phyloP scores from a whole-genome alignment of 23 tunicate species.

The Phallusia fumigata region DNA sequence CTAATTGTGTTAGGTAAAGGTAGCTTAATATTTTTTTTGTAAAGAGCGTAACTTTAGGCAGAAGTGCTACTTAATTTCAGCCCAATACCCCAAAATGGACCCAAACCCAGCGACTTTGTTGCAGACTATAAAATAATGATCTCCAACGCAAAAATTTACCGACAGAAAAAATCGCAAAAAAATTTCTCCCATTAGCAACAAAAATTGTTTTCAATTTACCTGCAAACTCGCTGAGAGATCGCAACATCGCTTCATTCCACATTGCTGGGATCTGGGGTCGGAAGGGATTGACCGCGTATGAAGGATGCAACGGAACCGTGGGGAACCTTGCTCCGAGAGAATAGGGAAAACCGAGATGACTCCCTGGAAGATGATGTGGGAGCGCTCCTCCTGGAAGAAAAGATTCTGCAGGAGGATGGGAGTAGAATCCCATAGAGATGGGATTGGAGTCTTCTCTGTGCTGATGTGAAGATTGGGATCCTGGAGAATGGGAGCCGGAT shows the following conservation, averaged over 20 bases:
- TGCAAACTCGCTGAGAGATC: conserved; percentile 43
- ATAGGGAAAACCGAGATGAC: conserved; percentile 17
- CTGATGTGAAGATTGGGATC: neutral
- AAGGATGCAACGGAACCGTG: neutral
- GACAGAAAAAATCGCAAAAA: too few species aligned
- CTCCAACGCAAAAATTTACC: too few species aligned
- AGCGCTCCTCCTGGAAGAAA: neutral
- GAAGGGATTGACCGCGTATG: conserved; percentile 30
- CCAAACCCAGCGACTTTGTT: too few species aligned
- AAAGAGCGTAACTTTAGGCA: too few species aligned
- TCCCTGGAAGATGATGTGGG: conserved; percentile 6
- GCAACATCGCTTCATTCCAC: conserved; percentile 42
- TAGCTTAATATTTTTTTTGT: too few species aligned
- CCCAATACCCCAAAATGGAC: too few species aligned
- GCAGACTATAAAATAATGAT: too few species aligned
- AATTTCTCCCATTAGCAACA: neutral
- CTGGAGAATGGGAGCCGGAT: conserved; percentile 12
- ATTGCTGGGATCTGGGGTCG: conserved; percentile 47
- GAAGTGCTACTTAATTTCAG: too few species aligned
- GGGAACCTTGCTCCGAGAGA: conserved; percentile 4
- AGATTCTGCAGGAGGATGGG: neutral
- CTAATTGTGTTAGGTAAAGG: too few species aligned
- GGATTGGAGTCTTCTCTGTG: neutral
- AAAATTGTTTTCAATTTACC: conserved; percentile 18
- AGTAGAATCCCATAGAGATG: neutral